Evolutionary conservation across 2,113 vertebrate genomes (phyloP).

Genomic region (Ondatra zibethicus): DNA sequence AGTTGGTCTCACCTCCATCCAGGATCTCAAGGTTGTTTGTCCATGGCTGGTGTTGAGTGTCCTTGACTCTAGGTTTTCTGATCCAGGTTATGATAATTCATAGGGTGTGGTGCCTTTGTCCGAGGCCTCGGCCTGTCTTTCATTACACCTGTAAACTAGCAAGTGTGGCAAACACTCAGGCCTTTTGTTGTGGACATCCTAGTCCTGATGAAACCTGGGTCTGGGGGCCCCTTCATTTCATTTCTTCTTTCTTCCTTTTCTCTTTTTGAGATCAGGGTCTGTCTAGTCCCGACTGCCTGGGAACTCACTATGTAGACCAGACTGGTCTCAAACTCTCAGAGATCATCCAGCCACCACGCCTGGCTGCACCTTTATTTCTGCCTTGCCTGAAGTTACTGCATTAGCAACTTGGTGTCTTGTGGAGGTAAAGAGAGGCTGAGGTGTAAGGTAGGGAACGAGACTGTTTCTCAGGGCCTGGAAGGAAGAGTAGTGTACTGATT

Average conservation of each 20-base stretch:
- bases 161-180: no score
- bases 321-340: not conserved
- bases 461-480: not conserved
- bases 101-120: no score
- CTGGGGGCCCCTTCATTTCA: not conserved
- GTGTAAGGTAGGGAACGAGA: not conserved
- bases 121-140: no score
- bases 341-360: not conserved
- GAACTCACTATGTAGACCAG: not conserved
- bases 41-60: no score
- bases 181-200: no score
- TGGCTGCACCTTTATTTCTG: not conserved
- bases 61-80: no score
- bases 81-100: no score
- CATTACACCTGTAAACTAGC: no score
- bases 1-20: no score
- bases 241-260: not conserved
- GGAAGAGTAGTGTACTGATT: not conserved
- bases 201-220: slow-evolving; percentile 14
- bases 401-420: not conserved
- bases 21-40: no score
- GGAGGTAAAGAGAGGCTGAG: not conserved
- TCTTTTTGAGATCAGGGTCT: not conserved
- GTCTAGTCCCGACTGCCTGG: not conserved
- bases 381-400: not conserved